Percentiles rank a stretch among this genome's conserved stretches.
Evolutionary conservation across 2,888 invertebrate genomes (phyloP).

Genomic region (Cantharis rustica): DNA sequence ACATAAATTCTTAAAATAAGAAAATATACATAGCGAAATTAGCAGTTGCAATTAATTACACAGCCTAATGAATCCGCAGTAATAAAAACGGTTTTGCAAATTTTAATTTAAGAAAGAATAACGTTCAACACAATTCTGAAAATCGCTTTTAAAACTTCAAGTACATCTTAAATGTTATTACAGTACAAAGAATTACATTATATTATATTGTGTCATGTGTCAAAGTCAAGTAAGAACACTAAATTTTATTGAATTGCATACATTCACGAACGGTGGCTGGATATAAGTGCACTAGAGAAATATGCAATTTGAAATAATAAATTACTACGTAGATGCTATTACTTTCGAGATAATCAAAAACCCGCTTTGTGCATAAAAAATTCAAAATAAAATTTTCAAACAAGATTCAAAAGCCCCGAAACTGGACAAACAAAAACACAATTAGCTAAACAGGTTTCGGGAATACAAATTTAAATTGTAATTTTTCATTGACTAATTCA

Average conservation of each 20-base stretch:
- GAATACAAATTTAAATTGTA: background rate
- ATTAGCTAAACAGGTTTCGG: background rate
- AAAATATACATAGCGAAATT: conserved; percentile 8
- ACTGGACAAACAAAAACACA: background rate
- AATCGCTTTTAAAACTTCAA: conserved; percentile 2
- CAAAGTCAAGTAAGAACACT: background rate
- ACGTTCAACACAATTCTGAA: background rate
- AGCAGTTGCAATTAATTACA: conserved; percentile 24
- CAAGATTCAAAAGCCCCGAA: background rate
- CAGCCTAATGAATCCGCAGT: conserved; percentile 21
- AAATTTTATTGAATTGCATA: background rate
- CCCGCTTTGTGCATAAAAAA: background rate
- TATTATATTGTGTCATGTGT: background rate
- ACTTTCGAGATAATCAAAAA: background rate
- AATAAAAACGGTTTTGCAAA: conserved; percentile 28
- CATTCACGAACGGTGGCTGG: background rate
- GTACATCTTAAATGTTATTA: conserved; percentile 4
- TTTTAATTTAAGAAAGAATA: conserved; percentile 23
- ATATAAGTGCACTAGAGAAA: background rate
- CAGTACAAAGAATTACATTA: background rate
- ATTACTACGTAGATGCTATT: background rate
- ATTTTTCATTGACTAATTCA: background rate
- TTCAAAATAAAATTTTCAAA: background rate
- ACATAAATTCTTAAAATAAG: background rate
- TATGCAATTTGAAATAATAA: background rate